Percentiles rank a stretch among this genome's conserved stretches.
Evolutionary conservation across 2,113 vertebrate species (phyloP).

Genomic region (Perca schrenkii): DNA sequence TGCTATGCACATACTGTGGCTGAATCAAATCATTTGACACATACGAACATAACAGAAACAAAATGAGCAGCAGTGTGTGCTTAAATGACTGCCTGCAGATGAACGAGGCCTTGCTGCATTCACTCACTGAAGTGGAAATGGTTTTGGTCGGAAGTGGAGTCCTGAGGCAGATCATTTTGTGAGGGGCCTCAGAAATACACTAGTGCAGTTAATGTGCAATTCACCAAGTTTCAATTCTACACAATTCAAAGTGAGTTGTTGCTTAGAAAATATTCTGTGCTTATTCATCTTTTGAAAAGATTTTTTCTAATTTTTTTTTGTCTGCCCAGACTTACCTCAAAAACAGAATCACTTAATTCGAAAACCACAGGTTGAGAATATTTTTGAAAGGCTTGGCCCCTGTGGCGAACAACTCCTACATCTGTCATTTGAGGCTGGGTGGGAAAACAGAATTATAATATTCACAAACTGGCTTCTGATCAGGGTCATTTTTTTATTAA

Average conservation of each 20-base stretch:
- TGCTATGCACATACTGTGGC: no score
- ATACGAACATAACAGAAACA: background rate
- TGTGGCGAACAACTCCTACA: background rate
- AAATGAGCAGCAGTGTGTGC: background rate
- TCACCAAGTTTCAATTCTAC: background rate
- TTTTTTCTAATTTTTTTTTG: background rate
- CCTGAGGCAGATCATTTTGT: background rate
- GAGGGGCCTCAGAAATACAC: background rate
- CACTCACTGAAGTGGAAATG: background rate
- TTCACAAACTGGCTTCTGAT: background rate
- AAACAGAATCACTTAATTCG: background rate
- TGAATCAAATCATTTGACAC: background rate
- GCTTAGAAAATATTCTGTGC: background rate
- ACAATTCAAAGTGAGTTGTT: background rate
- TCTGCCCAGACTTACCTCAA: background rate
- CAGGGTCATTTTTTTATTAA: background rate
- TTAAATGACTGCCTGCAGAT: background rate
- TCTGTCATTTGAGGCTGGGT: background rate
- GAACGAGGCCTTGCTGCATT: background rate
- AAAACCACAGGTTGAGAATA: background rate
- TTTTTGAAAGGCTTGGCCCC: background rate
- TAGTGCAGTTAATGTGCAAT: no score
- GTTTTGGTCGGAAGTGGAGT: background rate
- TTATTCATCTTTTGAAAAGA: background rate
- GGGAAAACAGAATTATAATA: background rate